Base-by-base conservation (phyloP, 2,888 invertebrate genomes). In the Agriotes lineatus region DNA sequence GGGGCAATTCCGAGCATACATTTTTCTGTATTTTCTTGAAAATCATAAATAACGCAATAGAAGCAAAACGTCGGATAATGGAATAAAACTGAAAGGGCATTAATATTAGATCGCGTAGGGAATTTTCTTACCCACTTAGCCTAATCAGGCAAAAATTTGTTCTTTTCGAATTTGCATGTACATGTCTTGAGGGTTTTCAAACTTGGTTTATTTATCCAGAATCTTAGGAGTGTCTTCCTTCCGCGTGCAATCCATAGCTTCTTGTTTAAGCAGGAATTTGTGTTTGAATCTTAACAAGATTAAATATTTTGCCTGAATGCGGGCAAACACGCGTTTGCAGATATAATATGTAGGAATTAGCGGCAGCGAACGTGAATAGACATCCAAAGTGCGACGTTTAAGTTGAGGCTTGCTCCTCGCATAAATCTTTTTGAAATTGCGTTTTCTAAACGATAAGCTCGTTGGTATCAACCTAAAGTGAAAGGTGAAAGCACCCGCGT, bases 391-490 rank as follows among this genome's bases (percentile, higher is more conserved):
- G 22, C 14, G 19, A 25, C 22, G 22, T 25, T 42, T 22, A 48
- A 48, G 22, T 48, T 48, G 48, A 10, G 20, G 48, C 12, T 48
- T 48, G n/a, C 48, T 48, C 25, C 48, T 48, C 20, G 45, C 48
- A 48, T 48, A 48, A 48, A 48, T 48, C 48, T 48, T 25, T 48
- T 25, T 19, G 22, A 22, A 22, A 48, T 20, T 48, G 22, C 48
- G 20, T 48, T 48, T 48, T 48, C 10, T 48, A 48, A 48, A 48
- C 48, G 48, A 48, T 48, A 48, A 48, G 48, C 48, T 48, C 22
- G n/a, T 12, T 22, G 22, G 48, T 48, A 48, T 48, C 48, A 48
- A 25, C 48, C 22, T 19, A 22, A 48, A 48, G 22, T 22, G 48
- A 48, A 48, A 48, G 12, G 48, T 25, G 33, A 52, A 52, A 33